Percentiles rank a stretch among this genome's conserved stretches.
These are phyloP conservation scores for Ladona fulva DNA, from an alignment of 1,140 invertebrate genomes.

Conservation along the genomic window DNA sequence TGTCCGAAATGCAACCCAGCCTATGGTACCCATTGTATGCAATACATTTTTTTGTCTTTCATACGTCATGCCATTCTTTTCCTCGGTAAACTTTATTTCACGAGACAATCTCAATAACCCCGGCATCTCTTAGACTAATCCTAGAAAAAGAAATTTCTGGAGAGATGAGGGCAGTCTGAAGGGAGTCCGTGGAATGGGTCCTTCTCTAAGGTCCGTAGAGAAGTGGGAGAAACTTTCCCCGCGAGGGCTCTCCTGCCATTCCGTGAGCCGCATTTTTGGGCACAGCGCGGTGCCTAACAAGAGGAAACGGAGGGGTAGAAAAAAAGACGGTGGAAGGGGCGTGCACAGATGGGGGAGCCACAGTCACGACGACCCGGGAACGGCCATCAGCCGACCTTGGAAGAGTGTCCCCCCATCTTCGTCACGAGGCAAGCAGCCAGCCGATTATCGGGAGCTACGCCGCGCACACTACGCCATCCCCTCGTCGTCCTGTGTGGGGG, in stretches of 20 bases:
- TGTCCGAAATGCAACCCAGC: no score
- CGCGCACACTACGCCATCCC: not conserved
- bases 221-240: not conserved
- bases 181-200: no score
- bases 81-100: no score
- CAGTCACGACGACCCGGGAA: not conserved
- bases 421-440: not conserved
- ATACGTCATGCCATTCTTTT: no score
- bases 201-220: no score
- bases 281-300: not conserved
- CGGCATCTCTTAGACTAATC: no score
- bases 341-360: not conserved
- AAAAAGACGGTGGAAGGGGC: not conserved
- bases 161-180: no score
- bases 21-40: no score
- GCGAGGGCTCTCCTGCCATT: not conserved
- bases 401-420: not conserved
- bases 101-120: no score
- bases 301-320: not conserved
- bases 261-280: not conserved
- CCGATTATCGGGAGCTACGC: not conserved
- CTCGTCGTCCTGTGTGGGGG: not conserved
- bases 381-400: constrained; percentile 4
- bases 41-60: no score
- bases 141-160: no score